Base-by-base conservation (phyloP, 2,888 invertebrate genomes). In the Colostygia pectinataria region DNA sequence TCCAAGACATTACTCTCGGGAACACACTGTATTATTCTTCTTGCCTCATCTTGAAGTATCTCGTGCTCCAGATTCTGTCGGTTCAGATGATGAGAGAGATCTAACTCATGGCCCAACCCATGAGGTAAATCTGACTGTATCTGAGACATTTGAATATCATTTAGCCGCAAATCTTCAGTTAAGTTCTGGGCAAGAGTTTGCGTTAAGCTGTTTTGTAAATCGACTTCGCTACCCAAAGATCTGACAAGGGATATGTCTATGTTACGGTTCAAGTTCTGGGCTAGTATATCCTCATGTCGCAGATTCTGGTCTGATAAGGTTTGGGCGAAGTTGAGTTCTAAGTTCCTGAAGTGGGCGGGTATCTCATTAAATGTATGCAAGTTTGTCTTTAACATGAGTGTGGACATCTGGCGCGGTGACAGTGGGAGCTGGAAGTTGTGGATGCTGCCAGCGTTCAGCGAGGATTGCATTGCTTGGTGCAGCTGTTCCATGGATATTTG, bases 401-500 rank as follows among this genome's bases (percentile, higher is more conserved):
- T 83, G 0, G 88, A 87, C 77, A 89, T 87, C 41, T 87, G 89
- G 0, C 89, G 65, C 0, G 89, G 88, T 0, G 89, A 88, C 0
- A 89, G 57, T 0, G 86, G 88, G 0, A 89, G 53, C 53, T 86
- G 87, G 46, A 89, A 81, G 60, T 85, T 88, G 57, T 89, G 89
- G 0, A 87, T 63, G 0, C 71, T 65, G 20, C 66, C 71, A 0
- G 76, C 69, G 53, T 70, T 80, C 0, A 88, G 64, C 0, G 87
- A 74, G 0, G 83, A 71, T 38, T 89, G 89, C 80, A 89, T 83
- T 0, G 80, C 86, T 65, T 89, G 86, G 39, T 89, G 89, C 0
- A 89, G 69, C 46, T 89, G 89, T 53, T 89, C 89, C 83, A 89
- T 85, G 0, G 88, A 84, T 60, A 89, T 73, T 0, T 77, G 65